phyloP scores from a whole-genome alignment of 2,113 vertebrate genomes.

The Oxyruncus cristatus region DNA sequence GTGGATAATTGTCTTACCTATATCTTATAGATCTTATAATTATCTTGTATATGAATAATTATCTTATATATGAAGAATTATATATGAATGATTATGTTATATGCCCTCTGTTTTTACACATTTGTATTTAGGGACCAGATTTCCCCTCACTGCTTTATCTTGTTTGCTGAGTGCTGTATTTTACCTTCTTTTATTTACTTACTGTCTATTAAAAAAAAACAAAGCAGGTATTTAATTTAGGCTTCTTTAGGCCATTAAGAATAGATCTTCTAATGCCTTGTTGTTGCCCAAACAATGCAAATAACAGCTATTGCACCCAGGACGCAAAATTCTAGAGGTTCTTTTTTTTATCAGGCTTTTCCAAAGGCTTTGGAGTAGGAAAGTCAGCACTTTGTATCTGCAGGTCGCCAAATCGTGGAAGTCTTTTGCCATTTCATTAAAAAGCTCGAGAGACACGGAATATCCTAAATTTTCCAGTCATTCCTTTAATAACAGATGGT shows the following conservation, averaged over 20 bases:
- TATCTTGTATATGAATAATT: background rate
- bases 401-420: background rate
- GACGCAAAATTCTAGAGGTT: background rate
- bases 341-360: background rate
- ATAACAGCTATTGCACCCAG: background rate
- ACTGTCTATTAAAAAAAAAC: background rate
- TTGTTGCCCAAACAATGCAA: background rate
- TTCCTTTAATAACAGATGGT: constrained; percentile 29
- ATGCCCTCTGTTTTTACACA: accelerated
- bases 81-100: background rate
- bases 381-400: background rate
- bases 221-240: background rate
- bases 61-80: too few relatives aligned
- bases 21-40: too few relatives aligned
- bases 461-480: background rate
- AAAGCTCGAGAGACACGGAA: background rate
- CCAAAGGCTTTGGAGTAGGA: background rate
- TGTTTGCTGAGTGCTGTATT: background rate
- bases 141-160: background rate
- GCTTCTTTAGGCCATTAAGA: background rate
- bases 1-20: background rate
- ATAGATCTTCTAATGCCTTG: background rate
- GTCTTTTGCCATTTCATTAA: background rate
- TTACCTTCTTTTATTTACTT: background rate
- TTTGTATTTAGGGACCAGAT: background rate